Conservation (phyloP, 30 jellyfish, hydroid and myxozoan genomes). For the Pelagia noctiluca region DNA sequence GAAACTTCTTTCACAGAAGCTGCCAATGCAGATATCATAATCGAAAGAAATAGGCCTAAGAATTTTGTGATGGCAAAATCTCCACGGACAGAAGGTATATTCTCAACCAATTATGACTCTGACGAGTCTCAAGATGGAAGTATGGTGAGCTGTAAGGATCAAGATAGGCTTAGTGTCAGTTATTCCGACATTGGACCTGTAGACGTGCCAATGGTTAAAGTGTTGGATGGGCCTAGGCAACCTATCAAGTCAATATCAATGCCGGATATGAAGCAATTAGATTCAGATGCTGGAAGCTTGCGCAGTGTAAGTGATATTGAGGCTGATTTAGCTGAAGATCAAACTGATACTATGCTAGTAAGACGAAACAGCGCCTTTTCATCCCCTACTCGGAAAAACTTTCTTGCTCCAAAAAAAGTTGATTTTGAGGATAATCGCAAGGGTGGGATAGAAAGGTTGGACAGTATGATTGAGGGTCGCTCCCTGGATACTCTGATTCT, state of each 20-base stretch:
- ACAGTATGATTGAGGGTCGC: slow-evolving; percentile 57
- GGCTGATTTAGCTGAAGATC: neutral
- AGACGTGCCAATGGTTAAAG: too few species aligned
- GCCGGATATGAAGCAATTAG: slow-evolving; percentile 67
- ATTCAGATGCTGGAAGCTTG: slow-evolving; percentile 5
- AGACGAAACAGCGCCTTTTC: slow-evolving; percentile 41
- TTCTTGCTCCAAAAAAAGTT: neutral
- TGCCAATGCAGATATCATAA: slow-evolving; percentile 44
- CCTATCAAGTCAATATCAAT: slow-evolving; percentile 61
- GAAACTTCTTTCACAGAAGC: slow-evolving; percentile 4
- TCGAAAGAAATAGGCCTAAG: slow-evolving; percentile 66
- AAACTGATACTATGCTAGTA: slow-evolving; percentile 6
- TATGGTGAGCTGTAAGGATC: neutral
- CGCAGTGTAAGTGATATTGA: neutral
- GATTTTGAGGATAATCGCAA: slow-evolving; percentile 22
- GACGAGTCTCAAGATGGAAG: slow-evolving; percentile 26
- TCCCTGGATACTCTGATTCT: slow-evolving; percentile 66
- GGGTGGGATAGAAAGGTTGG: slow-evolving; percentile 2
- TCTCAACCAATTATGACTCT: slow-evolving; percentile 5
- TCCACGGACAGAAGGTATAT: neutral
- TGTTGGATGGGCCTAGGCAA: neutral
- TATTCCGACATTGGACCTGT: slow-evolving; percentile 25
- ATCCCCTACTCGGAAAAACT: slow-evolving; percentile 25
- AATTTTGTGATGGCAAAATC: neutral
- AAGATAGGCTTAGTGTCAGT: slow-evolving; percentile 34